phyloP scores from a whole-genome alignment of 1,140 invertebrate species.

The Battus philenor region DNA sequence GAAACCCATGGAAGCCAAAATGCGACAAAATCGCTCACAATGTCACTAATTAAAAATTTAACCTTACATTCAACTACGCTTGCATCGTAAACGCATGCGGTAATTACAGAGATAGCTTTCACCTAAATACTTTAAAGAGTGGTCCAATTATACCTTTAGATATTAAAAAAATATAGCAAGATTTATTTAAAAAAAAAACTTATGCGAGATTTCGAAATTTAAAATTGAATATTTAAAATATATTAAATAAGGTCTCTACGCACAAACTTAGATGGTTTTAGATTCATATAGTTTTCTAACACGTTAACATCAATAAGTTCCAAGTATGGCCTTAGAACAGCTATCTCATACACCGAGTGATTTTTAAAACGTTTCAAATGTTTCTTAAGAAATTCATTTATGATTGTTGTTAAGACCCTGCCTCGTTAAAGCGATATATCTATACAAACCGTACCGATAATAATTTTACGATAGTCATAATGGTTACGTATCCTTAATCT shows the following conservation, averaged over 20 bases:
- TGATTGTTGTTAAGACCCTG: constrained; percentile 68
- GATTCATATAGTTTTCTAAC: no score
- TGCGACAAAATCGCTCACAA: constrained; percentile 43
- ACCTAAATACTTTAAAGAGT: constrained; percentile 41
- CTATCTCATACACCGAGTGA: constrained; percentile 36
- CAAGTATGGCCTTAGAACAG: constrained; percentile 29
- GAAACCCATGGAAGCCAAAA: constrained; percentile 71
- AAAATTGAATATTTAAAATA: not conserved
- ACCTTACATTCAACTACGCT: constrained; percentile 33
- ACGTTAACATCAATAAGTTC: not conserved
- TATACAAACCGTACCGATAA: constrained; percentile 56
- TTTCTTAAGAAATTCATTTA: constrained; percentile 45
- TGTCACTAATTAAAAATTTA: constrained; percentile 33
- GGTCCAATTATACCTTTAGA: constrained; percentile 49
- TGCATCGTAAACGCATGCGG: constrained; percentile 46
- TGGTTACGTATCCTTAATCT: constrained; percentile 41
- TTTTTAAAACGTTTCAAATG: constrained; percentile 28
- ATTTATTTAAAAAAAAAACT: not conserved
- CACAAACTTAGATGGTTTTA: no score
- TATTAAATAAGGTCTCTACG: no score
- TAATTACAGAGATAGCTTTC: constrained; percentile 62
- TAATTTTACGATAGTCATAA: constrained; percentile 36
- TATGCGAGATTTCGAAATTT: constrained; percentile 6
- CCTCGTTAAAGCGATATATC: constrained; percentile 68
- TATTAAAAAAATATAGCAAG: constrained; percentile 55